phyloP scores from a whole-genome alignment of 2,113 vertebrate species.

The Dendrocopos noguchii region DNA sequence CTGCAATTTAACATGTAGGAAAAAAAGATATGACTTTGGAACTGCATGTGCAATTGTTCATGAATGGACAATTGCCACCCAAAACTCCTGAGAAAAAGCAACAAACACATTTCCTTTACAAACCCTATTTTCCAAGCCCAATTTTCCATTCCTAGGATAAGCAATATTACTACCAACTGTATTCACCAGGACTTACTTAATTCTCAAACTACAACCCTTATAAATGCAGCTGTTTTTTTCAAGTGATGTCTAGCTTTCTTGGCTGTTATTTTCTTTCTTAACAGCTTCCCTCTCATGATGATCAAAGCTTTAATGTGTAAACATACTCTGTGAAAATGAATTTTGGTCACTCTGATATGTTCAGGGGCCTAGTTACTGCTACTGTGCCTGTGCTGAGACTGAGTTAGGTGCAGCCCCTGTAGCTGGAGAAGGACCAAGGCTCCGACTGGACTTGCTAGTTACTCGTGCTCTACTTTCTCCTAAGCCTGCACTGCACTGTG shows the following conservation, averaged over 20 bases:
- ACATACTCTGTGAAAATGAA: background rate
- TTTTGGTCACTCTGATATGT: rapidly evolving
- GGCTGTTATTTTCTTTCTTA: background rate
- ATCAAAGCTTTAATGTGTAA: background rate
- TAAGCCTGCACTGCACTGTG: background rate
- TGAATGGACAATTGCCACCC: background rate
- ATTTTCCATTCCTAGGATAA: background rate
- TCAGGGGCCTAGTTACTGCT: background rate
- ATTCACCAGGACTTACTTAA: background rate
- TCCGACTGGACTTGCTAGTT: background rate
- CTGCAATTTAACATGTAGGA: background rate
- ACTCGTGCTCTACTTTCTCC: background rate
- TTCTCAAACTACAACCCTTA: background rate
- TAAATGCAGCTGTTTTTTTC: background rate
- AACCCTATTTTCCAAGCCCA: background rate
- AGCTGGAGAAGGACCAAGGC: background rate
- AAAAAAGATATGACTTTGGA: background rate
- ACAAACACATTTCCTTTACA: background rate
- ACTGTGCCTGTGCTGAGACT: background rate
- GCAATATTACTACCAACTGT: background rate
- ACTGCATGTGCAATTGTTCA: background rate
- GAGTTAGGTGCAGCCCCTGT: background rate
- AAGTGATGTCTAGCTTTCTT: background rate
- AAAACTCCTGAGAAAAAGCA: background rate
- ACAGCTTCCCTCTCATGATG: background rate